Base-by-base conservation (phyloP, 2,797 vertebrate genomes). In the Chaenodraco wilsoni region DNA sequence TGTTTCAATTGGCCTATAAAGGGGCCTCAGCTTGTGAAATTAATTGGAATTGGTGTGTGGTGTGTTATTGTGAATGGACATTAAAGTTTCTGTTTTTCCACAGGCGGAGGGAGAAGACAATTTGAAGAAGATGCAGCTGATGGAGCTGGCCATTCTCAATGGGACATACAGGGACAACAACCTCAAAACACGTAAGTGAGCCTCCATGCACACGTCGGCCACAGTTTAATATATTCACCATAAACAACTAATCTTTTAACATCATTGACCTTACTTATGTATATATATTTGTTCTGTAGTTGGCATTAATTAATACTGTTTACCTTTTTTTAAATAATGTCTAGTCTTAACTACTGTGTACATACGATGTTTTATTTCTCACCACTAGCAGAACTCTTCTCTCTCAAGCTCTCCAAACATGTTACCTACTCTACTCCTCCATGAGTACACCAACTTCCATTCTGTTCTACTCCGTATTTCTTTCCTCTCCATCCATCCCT, bases 111-210 rank as follows among this genome's bases (percentile, higher is more conserved):
- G 95, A 58, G 95, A 96, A 81, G 95, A 96, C 85, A 96, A 95
- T 82, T 92, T 96, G 88, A 96, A 96, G 92, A 96, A 96, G 90
- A 95, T 96, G 93, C 95, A 96, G 86, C 90, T 96, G 81, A 96
- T 96, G 95, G 95, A 96, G 83, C 87, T 96, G 6, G 95, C 95
- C 9, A 96, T 96, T 71, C 93, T 96, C 46, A 96, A 96, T 43
- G 95, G 95, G 81, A 96, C 95, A 15, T 96, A 96, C 88, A 94
- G 95, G 95, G 95, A 96, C 91, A 95, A 94, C 88, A 96, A 96
- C 83, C 41, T 95, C 85, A 96, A 95, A 93, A 78, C 94, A 72
- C 91, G 95, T 96, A 93, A 95, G 95, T 76, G 60, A 75, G 19
- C 84, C 23, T 23, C 65, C 17, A 45, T 9, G 62, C 45, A 49